These are phyloP conservation scores for Choloepus didactylus DNA, from an alignment of 2,797 vertebrate genomes.

Conservation along the genomic window DNA sequence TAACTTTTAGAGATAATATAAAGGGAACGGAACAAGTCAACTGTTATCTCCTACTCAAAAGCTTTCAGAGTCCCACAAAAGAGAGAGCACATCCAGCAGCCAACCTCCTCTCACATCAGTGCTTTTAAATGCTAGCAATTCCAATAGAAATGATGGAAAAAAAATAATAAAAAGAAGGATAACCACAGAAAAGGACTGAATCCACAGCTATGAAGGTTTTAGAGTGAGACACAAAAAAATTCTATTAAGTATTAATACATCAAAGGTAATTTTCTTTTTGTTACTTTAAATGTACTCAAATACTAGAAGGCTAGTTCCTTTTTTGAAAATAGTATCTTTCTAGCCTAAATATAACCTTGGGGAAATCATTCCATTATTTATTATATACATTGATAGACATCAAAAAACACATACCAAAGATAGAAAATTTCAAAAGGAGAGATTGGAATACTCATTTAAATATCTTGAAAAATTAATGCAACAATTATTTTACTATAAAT, in stretches of 20 bases:
- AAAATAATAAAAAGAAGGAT: neutral
- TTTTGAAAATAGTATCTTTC: neutral
- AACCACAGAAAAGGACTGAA: neutral
- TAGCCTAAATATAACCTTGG: conserved; percentile 11
- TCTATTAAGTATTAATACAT: neutral
- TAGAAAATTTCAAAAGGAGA: neutral
- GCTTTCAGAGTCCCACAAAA: neutral
- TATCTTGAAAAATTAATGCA: conserved; percentile 56
- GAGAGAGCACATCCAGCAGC: neutral
- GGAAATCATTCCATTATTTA: conserved; percentile 41
- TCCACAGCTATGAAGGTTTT: neutral
- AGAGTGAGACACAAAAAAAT: neutral
- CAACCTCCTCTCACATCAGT: neutral
- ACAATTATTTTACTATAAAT: neutral
- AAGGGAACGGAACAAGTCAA: neutral
- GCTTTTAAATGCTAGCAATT: conserved; percentile 12
- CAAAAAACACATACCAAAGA: conserved; percentile 23
- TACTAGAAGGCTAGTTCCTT: neutral
- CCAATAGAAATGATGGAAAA: neutral
- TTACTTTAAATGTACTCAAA: neutral
- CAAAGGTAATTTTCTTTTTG: conserved; percentile 29
- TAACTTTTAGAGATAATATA: neutral
- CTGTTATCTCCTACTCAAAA: neutral
- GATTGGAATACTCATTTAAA: conserved; percentile 41
- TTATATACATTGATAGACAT: neutral